These are phyloP conservation scores for Dromas ardeola DNA, from an alignment of 2,113 vertebrate species.

Conservation along the genomic window DNA sequence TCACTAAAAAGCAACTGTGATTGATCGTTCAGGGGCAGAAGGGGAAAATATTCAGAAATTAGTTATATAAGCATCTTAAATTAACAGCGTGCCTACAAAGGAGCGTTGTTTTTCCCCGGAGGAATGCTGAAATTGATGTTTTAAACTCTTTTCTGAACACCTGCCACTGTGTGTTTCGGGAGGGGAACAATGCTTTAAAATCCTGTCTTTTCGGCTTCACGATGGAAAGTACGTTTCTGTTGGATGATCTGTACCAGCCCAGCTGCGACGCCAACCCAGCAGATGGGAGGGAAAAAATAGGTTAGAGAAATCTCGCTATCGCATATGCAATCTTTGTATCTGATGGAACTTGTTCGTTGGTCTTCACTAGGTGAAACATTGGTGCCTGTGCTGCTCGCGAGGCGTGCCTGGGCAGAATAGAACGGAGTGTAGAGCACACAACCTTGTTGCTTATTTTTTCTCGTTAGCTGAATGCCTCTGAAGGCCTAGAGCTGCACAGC, in stretches of 20 bases:
- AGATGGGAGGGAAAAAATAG: background rate
- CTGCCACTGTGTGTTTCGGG: background rate
- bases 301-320: background rate
- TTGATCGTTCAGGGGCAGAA: slow-evolving; percentile 10
- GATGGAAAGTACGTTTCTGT: accelerated
- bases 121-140: background rate
- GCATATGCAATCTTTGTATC: background rate
- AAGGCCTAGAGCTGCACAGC: background rate
- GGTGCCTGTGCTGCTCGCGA: background rate
- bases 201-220: accelerated
- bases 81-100: background rate
- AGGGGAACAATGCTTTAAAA: background rate
- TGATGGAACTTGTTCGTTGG: background rate
- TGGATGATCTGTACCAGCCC: background rate
- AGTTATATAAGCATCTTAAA: background rate
- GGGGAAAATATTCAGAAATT: background rate
- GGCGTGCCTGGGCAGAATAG: background rate
- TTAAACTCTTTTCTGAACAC: background rate
- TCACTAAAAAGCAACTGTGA: background rate
- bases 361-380: background rate
- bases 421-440: accelerated
- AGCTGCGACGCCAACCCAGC: background rate
- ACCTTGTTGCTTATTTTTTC: accelerated
- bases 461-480: background rate
- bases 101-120: background rate